phyloP scores from a whole-genome alignment of 2,888 invertebrate species.

The Enoplolaimus lenunculus region DNA sequence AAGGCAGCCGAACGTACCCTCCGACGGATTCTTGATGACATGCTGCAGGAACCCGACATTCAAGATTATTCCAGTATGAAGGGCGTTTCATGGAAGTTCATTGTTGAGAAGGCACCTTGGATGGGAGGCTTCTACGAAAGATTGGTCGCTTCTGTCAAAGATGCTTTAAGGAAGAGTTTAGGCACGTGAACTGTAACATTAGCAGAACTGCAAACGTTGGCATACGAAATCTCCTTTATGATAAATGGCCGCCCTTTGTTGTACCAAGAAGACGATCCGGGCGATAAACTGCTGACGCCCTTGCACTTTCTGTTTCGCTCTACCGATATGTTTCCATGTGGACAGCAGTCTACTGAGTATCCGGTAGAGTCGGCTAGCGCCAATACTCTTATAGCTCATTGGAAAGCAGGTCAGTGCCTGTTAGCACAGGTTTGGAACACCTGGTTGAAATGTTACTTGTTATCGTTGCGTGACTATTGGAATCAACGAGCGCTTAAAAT shows the following conservation, averaged over 20 bases:
- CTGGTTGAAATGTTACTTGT: background rate
- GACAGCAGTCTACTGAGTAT: background rate
- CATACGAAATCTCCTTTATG: background rate
- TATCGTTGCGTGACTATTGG: background rate
- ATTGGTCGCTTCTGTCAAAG: background rate
- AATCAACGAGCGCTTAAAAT: background rate
- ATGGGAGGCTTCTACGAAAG: background rate
- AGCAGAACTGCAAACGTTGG: background rate
- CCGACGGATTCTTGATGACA: background rate
- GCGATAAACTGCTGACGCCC: background rate
- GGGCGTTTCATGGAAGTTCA: background rate
- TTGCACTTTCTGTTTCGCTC: background rate
- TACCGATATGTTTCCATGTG: background rate
- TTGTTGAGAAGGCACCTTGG: background rate
- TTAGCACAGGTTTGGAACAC: background rate
- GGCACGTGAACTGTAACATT: background rate
- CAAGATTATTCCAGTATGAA: background rate
- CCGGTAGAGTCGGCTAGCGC: background rate
- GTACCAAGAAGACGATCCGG: background rate
- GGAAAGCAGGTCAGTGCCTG: background rate
- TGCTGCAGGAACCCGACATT: background rate
- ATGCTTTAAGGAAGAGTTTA: background rate
- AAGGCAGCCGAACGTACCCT: background rate
- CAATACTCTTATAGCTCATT: background rate
- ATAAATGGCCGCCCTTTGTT: background rate